A percentile compares a stretch with the other conserved stretches of the same genome.
Conservation (phyloP, 2,888 invertebrate species). For the Hypena proboscidalis region DNA sequence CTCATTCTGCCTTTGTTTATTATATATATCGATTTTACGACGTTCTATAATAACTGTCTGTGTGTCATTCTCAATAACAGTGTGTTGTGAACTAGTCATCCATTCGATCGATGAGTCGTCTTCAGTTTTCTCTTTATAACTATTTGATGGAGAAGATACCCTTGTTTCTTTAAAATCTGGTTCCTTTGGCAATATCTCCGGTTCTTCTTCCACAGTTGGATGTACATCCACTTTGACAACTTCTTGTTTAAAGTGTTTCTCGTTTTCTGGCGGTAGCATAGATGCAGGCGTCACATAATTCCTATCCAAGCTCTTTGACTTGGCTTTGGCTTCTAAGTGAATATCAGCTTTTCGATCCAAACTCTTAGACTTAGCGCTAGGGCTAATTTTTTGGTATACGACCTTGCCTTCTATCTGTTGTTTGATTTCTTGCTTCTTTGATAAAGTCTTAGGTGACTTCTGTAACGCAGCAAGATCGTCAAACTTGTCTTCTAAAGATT, state of each 20-base stretch:
- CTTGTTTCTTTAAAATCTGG: slow-evolving; percentile 51
- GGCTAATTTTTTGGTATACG: slow-evolving; percentile 84
- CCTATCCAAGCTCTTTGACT: slow-evolving; percentile 89
- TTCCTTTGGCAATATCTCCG: slow-evolving; percentile 51
- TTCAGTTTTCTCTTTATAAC: slow-evolving; percentile 75
- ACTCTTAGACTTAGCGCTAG: slow-evolving; percentile 87
- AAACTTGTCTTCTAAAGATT: slow-evolving; percentile 86
- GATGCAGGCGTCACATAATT: slow-evolving; percentile 82
- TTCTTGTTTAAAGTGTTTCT: slow-evolving; percentile 81
- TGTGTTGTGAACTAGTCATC: slow-evolving; percentile 76
- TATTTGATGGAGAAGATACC: slow-evolving; percentile 69
- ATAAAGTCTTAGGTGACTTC: slow-evolving; percentile 86
- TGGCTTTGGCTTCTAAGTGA: slow-evolving; percentile 84
- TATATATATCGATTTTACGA: slow-evolving; percentile 86
- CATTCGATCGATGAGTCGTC: slow-evolving; percentile 80
- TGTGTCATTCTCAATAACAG: slow-evolving; percentile 83
- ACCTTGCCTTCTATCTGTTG: slow-evolving; percentile 87
- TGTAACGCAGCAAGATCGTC: slow-evolving; percentile 84
- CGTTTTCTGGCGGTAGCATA: slow-evolving; percentile 62
- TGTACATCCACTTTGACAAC: slow-evolving; percentile 80
- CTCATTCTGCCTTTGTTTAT: slow-evolving; percentile 82
- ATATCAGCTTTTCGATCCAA: slow-evolving; percentile 87
- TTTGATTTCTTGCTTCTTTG: slow-evolving; percentile 86
- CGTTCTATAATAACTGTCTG: slow-evolving; percentile 87
- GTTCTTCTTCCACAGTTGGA: slow-evolving; percentile 62